Evolutionary conservation across 2,888 invertebrate genomes (phyloP), one percentile per base, ranked within the genome.

Genomic region (Trachelus stipa): DNA sequence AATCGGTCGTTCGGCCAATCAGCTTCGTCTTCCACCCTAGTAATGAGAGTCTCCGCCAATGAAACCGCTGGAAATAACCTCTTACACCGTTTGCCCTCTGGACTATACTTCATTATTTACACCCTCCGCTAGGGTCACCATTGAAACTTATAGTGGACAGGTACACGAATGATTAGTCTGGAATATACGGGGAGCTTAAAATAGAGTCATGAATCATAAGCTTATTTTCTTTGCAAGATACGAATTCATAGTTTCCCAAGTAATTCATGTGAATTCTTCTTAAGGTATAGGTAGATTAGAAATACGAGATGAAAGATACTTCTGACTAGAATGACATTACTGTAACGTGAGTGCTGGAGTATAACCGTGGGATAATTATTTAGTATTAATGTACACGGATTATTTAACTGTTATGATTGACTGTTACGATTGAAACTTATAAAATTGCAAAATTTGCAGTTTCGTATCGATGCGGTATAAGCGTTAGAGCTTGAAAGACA

Each of bases 11-110:
- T 15, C 23, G 23, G 56, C 56, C 56, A 56, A 56, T 56, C 56
- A 56, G 56, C 56, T 23, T 56, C 56, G 23, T 56, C 23, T 56
- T 23, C 6, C 56, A 23, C 23, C 23, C 23, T 23, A 23, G 56
- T 56, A 56, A 56, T 23, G 9, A 23, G 9, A 56, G 56, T 23
- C 23, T 56, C 23, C 23, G 56, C 56, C 56, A 40, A 37, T 76
- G 37, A 76, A 76, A 69, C 37, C 6, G n/a, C 69, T 35, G 34
- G 34, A 69, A 34, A 69, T 40, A 76, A 23, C 34, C 35, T 23
- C 30, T 12, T 30, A n/a, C 69, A 31, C n/a, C 12, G 23, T 56
- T 56, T 56, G 56, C 56, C 56, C 23, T 56, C 23, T 56, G 56
- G 56, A 56, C 23, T 56, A 56, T 56, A 56, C 56, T 56, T 56